Evolutionary conservation across 2,888 invertebrate genomes (phyloP).

Genomic region (Drosophila fungiperda): DNA sequence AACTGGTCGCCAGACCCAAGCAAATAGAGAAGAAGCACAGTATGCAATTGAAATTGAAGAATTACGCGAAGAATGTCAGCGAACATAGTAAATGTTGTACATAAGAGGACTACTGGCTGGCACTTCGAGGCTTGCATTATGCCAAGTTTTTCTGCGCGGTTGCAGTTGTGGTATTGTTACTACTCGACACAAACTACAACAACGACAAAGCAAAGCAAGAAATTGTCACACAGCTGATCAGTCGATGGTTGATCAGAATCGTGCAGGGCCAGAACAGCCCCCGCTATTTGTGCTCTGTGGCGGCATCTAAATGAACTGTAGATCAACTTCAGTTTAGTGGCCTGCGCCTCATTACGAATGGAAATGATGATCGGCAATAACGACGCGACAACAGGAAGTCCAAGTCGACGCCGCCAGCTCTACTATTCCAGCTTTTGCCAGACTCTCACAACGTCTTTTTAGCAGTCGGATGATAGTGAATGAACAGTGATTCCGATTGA

Average conservation of each 20-base stretch:
- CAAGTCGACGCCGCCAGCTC: slow-evolving; percentile 49
- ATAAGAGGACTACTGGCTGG: slow-evolving; percentile 37
- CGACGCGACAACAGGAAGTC: slow-evolving; percentile 84
- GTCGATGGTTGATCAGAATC: slow-evolving; percentile 37
- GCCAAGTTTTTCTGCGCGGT: slow-evolving; percentile 43
- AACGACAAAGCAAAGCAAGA: slow-evolving; percentile 25
- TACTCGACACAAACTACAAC: slow-evolving; percentile 4
- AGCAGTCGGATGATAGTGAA: slow-evolving; percentile 39
- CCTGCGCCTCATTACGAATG: slow-evolving; percentile 82
- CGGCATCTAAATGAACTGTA: slow-evolving; percentile 82
- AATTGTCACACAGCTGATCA: slow-evolving; percentile 79
- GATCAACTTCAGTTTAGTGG: slow-evolving; percentile 78
- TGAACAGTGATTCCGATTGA: slow-evolving; percentile 46
- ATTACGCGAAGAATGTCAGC: slow-evolving; percentile 82
- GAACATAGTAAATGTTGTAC: slow-evolving; percentile 79
- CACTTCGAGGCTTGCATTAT: slow-evolving; percentile 56
- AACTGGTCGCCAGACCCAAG: slow-evolving; percentile 25
- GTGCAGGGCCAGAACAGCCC: slow-evolving; percentile 53
- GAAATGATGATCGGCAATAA: slow-evolving; percentile 84
- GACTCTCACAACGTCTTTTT: slow-evolving; percentile 4
- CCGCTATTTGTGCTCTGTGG: slow-evolving; percentile 62
- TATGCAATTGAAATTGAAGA: slow-evolving; percentile 84
- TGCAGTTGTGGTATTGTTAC: slow-evolving; percentile 12
- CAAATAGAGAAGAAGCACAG: slow-evolving; percentile 57
- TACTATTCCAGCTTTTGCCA: slow-evolving; percentile 19